Base-by-base conservation (phyloP, 2,797 vertebrate species). In the Erithacus rubecula region DNA sequence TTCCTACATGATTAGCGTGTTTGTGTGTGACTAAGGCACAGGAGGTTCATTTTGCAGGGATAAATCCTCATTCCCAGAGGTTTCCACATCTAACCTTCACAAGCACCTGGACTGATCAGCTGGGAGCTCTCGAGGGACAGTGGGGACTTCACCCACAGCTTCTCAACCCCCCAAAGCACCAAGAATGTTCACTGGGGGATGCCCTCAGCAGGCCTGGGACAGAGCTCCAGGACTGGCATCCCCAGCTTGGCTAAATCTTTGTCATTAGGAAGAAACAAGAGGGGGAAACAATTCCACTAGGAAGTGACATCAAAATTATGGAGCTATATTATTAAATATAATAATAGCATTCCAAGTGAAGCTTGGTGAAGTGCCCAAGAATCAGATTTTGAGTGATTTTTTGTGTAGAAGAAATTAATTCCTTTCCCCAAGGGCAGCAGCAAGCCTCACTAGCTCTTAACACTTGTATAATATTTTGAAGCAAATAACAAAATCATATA, bases 11-110 rank as follows among this genome's bases (percentile, higher is more conserved):
- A 12, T 17, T 27, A 47, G 30, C 6, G 3, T 2, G 3, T 12
- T 5, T 47, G 9, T 5, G 8, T 3, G 5, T 3, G 16, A 47
- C 32, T 14, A 44, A 67, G 36, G 26, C 23, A 44, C 0, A 0
- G 62, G 47, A 55, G 20, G 10, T 5, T 21, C 11, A 15, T 56
- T 79, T 63, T 58, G 27, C 32, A 43, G 12, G 4, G 6, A 6
- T 41, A 63, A 70, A 67, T 5, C 15, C 39, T 51, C 6, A 0
- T 47, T 81, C 52, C 58, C 41, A 36, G 21, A 72, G 56, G 32
- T 26, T 36, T 29, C 36, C 2, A 1, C 5, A 1, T 55, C 29
- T 30, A 22, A 10, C 10, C 41, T 72, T 22, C 20, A 20, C 46
- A 51, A 0, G 6, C 22, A 34, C 17, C 36, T n/a, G 22, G 30